Evolutionary conservation across 2,888 invertebrate genomes (phyloP).

Genomic region (Platypus cylindrus): DNA sequence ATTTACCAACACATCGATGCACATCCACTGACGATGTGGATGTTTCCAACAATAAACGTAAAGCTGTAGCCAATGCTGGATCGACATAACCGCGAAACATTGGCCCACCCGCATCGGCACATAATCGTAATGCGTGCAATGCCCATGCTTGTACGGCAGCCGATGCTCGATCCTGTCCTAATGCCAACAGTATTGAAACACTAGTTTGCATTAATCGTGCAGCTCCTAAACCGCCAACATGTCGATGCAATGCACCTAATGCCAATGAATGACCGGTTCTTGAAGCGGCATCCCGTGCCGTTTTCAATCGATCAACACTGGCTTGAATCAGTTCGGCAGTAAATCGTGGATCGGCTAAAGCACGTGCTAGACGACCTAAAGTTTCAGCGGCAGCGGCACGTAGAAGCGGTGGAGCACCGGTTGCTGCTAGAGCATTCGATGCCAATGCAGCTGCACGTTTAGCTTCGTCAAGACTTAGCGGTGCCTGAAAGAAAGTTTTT

Average conservation of each 20-base stretch:
- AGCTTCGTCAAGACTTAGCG: constrained; percentile 11
- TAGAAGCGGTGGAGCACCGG: constrained; percentile 52
- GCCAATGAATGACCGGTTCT: constrained; percentile 82
- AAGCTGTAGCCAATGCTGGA: constrained; percentile 77
- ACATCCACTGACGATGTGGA: constrained; percentile 84
- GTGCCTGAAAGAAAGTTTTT: constrained; percentile 34
- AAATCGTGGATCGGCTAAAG: constrained; percentile 73
- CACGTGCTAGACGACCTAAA: constrained; percentile 84
- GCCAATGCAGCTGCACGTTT: constrained; percentile 28
- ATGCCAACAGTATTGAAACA: constrained; percentile 83
- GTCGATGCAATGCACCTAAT: constrained; percentile 90
- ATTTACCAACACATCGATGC: constrained; percentile 85
- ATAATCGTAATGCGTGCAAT: constrained; percentile 84
- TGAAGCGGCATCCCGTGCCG: constrained; percentile 75
- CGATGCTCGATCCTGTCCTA: constrained; percentile 87
- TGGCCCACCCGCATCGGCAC: constrained; percentile 96
- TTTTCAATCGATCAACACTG: constrained; percentile 77
- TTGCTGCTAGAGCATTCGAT: constrained; percentile 53
- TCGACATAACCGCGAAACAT: constrained; percentile 98
- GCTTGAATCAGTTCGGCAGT: constrained; percentile 82
- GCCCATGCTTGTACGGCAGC: constrained; percentile 98
- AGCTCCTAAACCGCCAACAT: constrained; percentile 91
- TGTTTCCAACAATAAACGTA: constrained; percentile 80
- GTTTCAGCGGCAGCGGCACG: constrained; percentile 94
- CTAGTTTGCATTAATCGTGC: constrained; percentile 90